Conservation (phyloP, 2,888 invertebrate species). For the Cephus rjabovi region DNA sequence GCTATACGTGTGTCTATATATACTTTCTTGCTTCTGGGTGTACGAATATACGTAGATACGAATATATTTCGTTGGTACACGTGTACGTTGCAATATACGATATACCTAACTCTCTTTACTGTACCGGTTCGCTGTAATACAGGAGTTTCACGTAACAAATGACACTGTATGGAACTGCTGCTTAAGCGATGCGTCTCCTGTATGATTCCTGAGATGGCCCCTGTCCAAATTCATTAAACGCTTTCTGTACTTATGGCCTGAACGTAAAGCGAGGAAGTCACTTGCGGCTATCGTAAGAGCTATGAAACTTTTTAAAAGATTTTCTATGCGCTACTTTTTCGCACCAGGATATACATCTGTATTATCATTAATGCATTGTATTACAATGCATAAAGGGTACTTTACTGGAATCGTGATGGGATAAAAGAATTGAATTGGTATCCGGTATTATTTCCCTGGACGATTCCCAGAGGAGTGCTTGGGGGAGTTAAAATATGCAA, state of each 20-base stretch:
- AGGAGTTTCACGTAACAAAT: conserved; percentile 31
- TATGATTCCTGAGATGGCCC: conserved; percentile 46
- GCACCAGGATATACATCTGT: background rate
- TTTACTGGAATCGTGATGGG: background rate
- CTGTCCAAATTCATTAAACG: conserved; percentile 56
- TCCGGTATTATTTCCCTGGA: background rate
- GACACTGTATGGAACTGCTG: conserved; percentile 39
- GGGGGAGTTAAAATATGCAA: conserved; percentile 37
- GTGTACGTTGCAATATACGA: background rate
- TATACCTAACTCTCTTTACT: background rate
- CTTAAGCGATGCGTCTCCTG: conserved; percentile 46
- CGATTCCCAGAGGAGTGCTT: background rate
- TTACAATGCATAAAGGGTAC: background rate
- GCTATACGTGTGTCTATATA: background rate
- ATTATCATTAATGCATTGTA: background rate
- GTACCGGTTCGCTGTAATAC: background rate
- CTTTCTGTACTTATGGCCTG: conserved; percentile 27
- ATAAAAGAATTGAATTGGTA: background rate
- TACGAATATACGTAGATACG: background rate
- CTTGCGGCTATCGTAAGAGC: conserved; percentile 36
- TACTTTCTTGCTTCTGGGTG: background rate
- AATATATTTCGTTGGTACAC: background rate
- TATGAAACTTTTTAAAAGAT: background rate
- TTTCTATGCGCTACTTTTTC: background rate
- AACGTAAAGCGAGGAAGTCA: conserved; percentile 36